Evolutionary conservation across 2,797 vertebrate species (phyloP).

Genomic region (Morus bassanus): DNA sequence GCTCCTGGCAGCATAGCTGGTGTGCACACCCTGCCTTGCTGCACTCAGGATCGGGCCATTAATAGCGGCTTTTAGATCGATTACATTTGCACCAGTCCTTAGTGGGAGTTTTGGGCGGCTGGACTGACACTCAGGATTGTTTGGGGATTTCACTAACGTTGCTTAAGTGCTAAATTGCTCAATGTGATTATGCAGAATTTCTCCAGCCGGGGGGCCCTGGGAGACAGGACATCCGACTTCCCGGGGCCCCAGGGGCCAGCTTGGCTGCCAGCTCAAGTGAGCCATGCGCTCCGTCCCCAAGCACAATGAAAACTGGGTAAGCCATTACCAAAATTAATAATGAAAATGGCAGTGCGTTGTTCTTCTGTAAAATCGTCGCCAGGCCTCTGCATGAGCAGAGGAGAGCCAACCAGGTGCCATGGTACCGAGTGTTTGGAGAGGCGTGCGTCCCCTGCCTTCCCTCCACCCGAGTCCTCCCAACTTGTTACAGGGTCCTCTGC

Average conservation of each 20-base stretch:
- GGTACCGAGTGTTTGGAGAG: neutral
- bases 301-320: neutral
- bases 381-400: neutral
- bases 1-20: neutral
- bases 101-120: slow-evolving; percentile 67
- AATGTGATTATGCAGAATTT: slow-evolving; percentile 70
- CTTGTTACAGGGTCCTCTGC: neutral
- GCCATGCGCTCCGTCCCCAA: neutral
- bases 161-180: slow-evolving; percentile 75
- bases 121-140: slow-evolving; percentile 70
- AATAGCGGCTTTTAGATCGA: slow-evolving; percentile 39
- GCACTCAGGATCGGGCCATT: slow-evolving; percentile 52
- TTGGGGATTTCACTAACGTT: slow-evolving; percentile 70
- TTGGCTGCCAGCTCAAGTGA: slow-evolving; percentile 5
- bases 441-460: neutral
- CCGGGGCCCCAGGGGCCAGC: neutral
- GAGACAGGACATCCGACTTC: slow-evolving; percentile 60
- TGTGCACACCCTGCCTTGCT: neutral
- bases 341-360: neutral
- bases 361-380: neutral
- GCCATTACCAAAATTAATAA: slow-evolving; percentile 11
- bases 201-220: slow-evolving; percentile 34
- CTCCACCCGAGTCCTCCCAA: neutral
- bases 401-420: rapidly evolving
- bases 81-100: slow-evolving; percentile 61